Conservation (phyloP, 2,888 invertebrate species). For the Anodontia alba region DNA sequence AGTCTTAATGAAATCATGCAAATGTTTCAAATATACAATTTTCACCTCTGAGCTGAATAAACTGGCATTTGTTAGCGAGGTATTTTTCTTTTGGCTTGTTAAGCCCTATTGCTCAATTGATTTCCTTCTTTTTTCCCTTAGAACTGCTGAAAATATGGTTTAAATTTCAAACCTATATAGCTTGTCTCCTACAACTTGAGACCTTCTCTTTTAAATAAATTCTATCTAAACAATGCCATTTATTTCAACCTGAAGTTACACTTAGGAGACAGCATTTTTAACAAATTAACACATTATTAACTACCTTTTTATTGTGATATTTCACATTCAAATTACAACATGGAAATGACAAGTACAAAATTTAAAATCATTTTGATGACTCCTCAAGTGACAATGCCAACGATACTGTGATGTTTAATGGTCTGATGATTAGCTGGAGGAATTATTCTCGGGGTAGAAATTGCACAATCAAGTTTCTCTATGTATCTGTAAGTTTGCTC, state of each 20-base stretch:
- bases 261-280: slow-evolving; percentile 3
- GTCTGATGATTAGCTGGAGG: background rate
- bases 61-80: background rate
- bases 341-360: slow-evolving; percentile 10
- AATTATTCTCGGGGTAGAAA: background rate
- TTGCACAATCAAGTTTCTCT: background rate
- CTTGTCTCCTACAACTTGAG: too few species aligned
- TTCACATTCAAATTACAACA: slow-evolving; percentile 8
- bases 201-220: too few species aligned
- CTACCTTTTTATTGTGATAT: slow-evolving; percentile 8
- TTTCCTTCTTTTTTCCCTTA: too few species aligned
- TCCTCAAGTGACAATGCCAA: background rate
- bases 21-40: background rate
- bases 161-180: too few species aligned
- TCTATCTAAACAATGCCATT: background rate
- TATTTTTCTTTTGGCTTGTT: too few species aligned
- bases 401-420: background rate
- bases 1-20: too few species aligned
- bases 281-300: background rate
- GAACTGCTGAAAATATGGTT: too few species aligned
- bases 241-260: slow-evolving; percentile 6
- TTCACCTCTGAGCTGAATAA: slow-evolving; percentile 13
- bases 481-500: background rate
- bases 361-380: background rate
- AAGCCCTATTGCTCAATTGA: too few species aligned